Evolutionary conservation across 92 coral and sea anemone species (phyloP), one percentile per base, ranked within the genome.

Genomic region (Porites cylindrica): DNA sequence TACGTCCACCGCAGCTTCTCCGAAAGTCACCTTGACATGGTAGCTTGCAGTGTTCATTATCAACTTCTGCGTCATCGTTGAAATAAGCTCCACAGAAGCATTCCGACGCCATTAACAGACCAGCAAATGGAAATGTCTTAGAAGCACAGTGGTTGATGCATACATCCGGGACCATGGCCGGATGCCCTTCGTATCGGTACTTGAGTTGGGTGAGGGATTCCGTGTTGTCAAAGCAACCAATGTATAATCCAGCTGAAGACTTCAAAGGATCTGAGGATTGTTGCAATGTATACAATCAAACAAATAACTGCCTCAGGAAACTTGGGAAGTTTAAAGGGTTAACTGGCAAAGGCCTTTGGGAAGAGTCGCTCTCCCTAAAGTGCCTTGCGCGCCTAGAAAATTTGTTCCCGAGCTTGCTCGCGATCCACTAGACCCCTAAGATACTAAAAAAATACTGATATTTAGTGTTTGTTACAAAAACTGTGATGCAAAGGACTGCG

Each of bases 11-110:
- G n/a, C 87, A 83, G 52, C 80, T 83, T 29, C 80, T 75, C 6
- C 21, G 61, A 66, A 26, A 52, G 64, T 83, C 87, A 16, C 87
- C 87, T 72, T 83, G 87, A 74, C 87, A 83, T 10, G 87, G 87
- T 9, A 83, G 52, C 54, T 61, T 61, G 32, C 87, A 83, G 1
- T 62, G 11, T 6, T 73, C 80, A 14, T 73, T 54, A 5, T 53
- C 32, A 32, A 64, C 80, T 51, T 83, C 54, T 1, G 60, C 29
- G 26, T 83, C 81, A 12, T 75, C 80, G 14, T 73, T 83, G 14
- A 83, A 83, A 50, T 83, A 83, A 83, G 26, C 23, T 61, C 87
- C 87, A 64, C 87, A 83, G 17, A 83, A 64, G 11, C 87, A 83
- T 10, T 83, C 81, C 0, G 87, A 83, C 7, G 87, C 87, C 81